phyloP scores from a whole-genome alignment of 1,140 invertebrate genomes.

The Saccostrea echinata region DNA sequence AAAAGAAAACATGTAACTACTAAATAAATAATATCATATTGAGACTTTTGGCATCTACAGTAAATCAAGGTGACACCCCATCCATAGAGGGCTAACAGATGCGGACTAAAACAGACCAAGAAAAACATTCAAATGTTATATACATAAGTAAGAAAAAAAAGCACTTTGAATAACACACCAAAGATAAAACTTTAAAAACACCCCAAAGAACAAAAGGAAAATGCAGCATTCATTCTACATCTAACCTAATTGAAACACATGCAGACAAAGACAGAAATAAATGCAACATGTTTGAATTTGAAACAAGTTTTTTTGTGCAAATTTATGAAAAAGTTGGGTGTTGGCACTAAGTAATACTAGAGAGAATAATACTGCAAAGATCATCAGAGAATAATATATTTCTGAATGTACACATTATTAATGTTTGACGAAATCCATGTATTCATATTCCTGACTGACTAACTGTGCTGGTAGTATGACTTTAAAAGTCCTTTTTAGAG shows the following conservation, averaged over 20 bases:
- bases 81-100: conserved; percentile 16
- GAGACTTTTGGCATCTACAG: conserved; percentile 24
- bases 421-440: too few species aligned
- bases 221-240: neutral
- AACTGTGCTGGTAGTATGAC: neutral
- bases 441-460: too few species aligned
- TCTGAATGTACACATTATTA: neutral
- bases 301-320: neutral
- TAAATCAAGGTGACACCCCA: conserved; percentile 14
- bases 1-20: neutral
- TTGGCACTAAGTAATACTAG: conserved; percentile 16
- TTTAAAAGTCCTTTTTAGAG: neutral
- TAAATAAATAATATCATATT: conserved; percentile 33
- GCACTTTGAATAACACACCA: neutral
- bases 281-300: neutral
- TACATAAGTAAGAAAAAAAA: neutral
- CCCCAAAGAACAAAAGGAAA: neutral
- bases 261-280: too few species aligned
- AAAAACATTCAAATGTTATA: neutral
- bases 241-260: neutral
- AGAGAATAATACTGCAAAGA: conserved; percentile 11
- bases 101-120: neutral
- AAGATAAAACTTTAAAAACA: neutral
- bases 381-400: neutral
- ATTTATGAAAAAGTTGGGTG: neutral